Evolutionary conservation across 2,113 vertebrate genomes (phyloP).

Genomic region (Actinemys pallida): DNA sequence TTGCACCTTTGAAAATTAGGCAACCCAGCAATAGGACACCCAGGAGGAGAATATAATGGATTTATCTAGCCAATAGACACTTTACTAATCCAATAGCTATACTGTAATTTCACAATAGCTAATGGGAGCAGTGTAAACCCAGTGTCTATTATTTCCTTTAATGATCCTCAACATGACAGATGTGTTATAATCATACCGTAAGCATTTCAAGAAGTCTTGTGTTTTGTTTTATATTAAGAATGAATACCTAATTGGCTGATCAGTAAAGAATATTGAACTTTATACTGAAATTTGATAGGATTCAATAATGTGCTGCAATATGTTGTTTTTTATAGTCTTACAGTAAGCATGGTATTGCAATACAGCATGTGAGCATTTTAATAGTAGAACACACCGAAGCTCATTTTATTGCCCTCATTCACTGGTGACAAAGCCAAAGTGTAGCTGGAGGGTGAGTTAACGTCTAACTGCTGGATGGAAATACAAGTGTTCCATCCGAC

Average conservation of each 20-base stretch:
- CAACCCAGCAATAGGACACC: background rate
- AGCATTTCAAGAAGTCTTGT: background rate
- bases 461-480: rapidly evolving
- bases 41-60: background rate
- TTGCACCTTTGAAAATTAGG: background rate
- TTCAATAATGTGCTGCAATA: no score
- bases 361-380: no score
- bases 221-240: background rate
- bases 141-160: background rate
- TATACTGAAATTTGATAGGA: background rate
- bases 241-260: background rate
- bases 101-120: background rate
- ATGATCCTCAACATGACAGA: background rate
- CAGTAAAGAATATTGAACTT: background rate
- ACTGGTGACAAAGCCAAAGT: no score
- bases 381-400: no score
- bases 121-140: background rate
- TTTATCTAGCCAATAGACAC: background rate
- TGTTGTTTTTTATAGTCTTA: no score
- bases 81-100: background rate
- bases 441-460: background rate
- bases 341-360: no score
- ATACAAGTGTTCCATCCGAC: background rate
- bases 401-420: no score
- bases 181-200: background rate